Percentiles rank a stretch among this genome's conserved stretches.
These are phyloP conservation scores for Oligia strigilis DNA, from an alignment of 2,888 invertebrate species.

Conservation along the genomic window DNA sequence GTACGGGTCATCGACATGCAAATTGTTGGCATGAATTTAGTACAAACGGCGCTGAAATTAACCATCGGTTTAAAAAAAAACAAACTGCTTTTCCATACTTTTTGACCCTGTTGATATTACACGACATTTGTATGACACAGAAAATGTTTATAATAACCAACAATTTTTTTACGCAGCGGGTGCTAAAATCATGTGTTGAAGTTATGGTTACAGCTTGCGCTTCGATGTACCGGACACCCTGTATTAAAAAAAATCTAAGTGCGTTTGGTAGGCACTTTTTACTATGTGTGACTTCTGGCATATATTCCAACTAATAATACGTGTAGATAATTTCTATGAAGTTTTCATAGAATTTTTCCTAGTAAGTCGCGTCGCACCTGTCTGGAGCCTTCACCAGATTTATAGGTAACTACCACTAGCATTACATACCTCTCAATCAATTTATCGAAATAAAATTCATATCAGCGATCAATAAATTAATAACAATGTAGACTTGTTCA, in stretches of 20 bases:
- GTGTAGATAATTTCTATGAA: no score
- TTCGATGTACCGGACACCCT: background rate
- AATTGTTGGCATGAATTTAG: no score
- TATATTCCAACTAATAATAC: background rate
- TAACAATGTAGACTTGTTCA: slow-evolving; percentile 2
- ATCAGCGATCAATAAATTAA: slow-evolving; percentile 1
- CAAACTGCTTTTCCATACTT: no score
- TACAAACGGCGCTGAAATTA: no score
- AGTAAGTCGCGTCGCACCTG: no score
- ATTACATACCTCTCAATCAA: background rate
- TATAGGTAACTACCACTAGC: no score
- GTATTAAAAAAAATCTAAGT: no score
- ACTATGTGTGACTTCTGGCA: background rate
- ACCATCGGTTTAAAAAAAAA: no score
- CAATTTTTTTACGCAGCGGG: background rate
- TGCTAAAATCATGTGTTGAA: background rate
- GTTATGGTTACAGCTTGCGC: background rate
- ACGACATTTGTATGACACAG: no score
- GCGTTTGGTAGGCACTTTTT: background rate
- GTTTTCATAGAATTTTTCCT: no score
- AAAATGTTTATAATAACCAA: background rate
- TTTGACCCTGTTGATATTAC: no score
- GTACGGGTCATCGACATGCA: no score
- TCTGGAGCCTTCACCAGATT: background rate
- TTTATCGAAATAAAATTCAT: background rate